Evolutionary conservation across 2,113 vertebrate species (phyloP), one percentile per base, ranked within the genome.

Genomic region (Paradoxurus hermaphroditus): DNA sequence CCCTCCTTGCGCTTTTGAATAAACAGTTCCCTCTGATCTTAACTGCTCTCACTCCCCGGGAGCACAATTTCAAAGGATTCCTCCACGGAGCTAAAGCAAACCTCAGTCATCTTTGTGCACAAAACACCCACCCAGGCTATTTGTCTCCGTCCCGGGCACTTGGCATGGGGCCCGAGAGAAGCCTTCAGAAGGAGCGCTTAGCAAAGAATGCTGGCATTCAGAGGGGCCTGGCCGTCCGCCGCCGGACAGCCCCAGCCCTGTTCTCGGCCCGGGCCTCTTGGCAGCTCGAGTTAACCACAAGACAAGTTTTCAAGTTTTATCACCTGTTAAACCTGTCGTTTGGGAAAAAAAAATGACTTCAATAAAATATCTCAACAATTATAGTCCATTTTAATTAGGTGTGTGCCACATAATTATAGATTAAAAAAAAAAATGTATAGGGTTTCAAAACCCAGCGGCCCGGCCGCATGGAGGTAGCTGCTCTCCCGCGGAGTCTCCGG

Each of bases 221-320:
- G 49, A 53, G 62, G 25, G 94, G 96, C 93, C 89, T 92, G 94
- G 97, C 98, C 98, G 99, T 99, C 99, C 99, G 97, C 96, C 97
- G 75, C 70, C 96, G 98, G 72, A 21, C 88, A 0, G 98, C 98
- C 97, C 98, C 98, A 98, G 98, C 98, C 98, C 91, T 98, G 98
- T 89, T 67, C 98, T 98, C 97, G 92, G 98, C 99, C 98, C 86
- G 93, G 93, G 99, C 98, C 98, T 98, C 98, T 98, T 99, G 99
- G 99, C 98, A 99, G 98, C 78, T 94, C 49, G 27, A 34, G 98
- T 86, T 98, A 99, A 98, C 98, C 98, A 98, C 98, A 99, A 99
- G 98, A 99, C 99, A 99, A 99, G 99, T 99, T 99, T 98, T 98
- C 99, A 99, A 99, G 99, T 99, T 99, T 98, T 98, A 99, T 99